Base-by-base conservation (phyloP, 2,113 vertebrate species). In the Oreamnos americanus region DNA sequence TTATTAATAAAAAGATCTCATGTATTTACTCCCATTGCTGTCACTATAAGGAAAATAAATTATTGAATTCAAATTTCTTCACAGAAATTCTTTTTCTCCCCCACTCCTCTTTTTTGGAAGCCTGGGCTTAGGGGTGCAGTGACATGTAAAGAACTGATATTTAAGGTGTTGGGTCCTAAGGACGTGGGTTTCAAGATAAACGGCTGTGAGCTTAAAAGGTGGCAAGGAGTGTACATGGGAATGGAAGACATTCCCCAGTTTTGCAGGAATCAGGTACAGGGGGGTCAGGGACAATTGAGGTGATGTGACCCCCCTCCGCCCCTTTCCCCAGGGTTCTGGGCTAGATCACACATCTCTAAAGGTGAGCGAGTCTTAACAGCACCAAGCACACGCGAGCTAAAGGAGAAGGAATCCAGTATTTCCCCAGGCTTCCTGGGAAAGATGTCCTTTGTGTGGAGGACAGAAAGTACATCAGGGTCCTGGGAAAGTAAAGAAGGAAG, bases 31-130 rank as follows among this genome's bases (percentile, higher is more conserved):
- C 82, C 87, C 53, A 76, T 96, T 96, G 49, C 92, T 94, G 89
- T 97, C 91, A 97, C 87, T 96, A 85, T 84, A 82, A 71, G 95
- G 87, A 92, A 93, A 98, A 96, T 98, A 98, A 98, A 97, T 98
- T 98, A 98, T 97, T 97, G 79, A 83, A 79, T 87, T 85, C 45
- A 90, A 47, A 85, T 91, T 90, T 43, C 67, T 92, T 90, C 55
- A 88, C 23, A 92, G 43, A 94, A 84, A 55, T 92, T 82, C 17
- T 49, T 89, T 79, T n/a, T 17, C 47, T 39, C 25, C 33, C 2
- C 5, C 14, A 39, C 45, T 33, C 3, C 28, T 3, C 6, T 6
- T 51, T 93, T 87, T 62, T 28, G 16, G 55, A 79, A 91, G 45
- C 19, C 36, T 81, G 47, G 89, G 9, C 39, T 87, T 87, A 89